Percentiles rank a stretch among this genome's conserved stretches.
Conservation (phyloP, 1,140 invertebrate genomes). For the Drosophila oshimai region DNA sequence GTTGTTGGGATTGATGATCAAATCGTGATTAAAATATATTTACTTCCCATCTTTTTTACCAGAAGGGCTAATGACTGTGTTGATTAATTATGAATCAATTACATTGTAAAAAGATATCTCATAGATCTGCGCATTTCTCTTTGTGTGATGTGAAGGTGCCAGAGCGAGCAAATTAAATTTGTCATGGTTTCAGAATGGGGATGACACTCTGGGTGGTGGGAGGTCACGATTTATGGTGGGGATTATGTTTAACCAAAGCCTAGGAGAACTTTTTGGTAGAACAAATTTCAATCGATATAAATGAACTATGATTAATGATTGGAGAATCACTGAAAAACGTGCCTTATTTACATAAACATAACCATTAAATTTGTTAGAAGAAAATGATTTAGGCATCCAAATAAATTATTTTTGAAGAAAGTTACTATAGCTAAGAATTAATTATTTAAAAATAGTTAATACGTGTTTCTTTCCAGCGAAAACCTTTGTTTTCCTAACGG, state of each 20-base stretch:
- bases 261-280: not conserved
- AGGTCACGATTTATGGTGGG: constrained; percentile 10
- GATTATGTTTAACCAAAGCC: constrained; percentile 8
- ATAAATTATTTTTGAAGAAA: too few relatives aligned
- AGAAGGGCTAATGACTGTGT: constrained; percentile 60
- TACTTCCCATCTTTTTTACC: constrained; percentile 37
- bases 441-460: too few relatives aligned
- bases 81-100: constrained; percentile 81
- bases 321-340: not conserved
- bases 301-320: not conserved
- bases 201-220: not conserved
- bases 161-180: constrained; percentile 51
- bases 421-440: too few relatives aligned
- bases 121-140: not conserved
- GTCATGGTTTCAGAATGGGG: constrained; percentile 31
- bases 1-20: constrained; percentile 69
- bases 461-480: not conserved
- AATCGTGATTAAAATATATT: constrained; percentile 80
- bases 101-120: constrained; percentile 61
- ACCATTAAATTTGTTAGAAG: too few relatives aligned
- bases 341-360: too few relatives aligned
- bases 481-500: too few relatives aligned
- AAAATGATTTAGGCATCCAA: too few relatives aligned
- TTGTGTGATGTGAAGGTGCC: constrained; percentile 22
- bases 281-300: not conserved